Percentiles rank a stretch among this genome's conserved stretches.
Conservation (phyloP, 2,113 vertebrate genomes). For the Stictonetta naevosa region DNA sequence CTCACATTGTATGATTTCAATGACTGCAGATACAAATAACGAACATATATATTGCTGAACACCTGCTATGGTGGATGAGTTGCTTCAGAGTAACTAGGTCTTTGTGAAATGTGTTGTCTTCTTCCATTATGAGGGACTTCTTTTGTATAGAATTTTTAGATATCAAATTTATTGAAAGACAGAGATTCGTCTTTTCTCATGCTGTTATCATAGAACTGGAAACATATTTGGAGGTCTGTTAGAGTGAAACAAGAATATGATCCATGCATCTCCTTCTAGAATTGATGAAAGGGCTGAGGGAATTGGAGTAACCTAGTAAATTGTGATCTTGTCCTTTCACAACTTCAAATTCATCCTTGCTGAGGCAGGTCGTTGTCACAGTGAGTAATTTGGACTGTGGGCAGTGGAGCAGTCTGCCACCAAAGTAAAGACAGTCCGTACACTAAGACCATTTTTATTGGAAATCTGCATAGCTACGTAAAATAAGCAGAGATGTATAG, state of each 20-base stretch:
- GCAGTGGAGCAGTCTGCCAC: background rate
- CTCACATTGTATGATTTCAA: background rate
- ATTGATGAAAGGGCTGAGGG: background rate
- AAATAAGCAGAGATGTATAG: slow-evolving; percentile 27
- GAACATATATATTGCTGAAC: background rate
- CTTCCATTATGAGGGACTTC: background rate
- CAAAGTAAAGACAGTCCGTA: background rate
- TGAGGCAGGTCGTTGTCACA: background rate
- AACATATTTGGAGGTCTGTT: background rate
- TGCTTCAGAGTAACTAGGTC: background rate
- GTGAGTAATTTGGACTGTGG: background rate
- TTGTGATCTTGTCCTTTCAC: background rate
- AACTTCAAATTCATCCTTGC: background rate
- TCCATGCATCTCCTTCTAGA: background rate
- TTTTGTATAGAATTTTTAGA: background rate
- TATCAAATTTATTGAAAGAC: background rate
- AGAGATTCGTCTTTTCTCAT: background rate
- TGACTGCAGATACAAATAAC: background rate
- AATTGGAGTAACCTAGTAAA: background rate
- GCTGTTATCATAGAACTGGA: background rate
- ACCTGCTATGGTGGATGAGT: background rate
- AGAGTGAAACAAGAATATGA: background rate
- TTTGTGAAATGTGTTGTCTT: background rate
- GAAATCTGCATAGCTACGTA: background rate
- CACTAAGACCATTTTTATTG: slow-evolving; percentile 10